Conservation (phyloP, 2,888 invertebrate genomes). For the Marronus borbonicus region DNA sequence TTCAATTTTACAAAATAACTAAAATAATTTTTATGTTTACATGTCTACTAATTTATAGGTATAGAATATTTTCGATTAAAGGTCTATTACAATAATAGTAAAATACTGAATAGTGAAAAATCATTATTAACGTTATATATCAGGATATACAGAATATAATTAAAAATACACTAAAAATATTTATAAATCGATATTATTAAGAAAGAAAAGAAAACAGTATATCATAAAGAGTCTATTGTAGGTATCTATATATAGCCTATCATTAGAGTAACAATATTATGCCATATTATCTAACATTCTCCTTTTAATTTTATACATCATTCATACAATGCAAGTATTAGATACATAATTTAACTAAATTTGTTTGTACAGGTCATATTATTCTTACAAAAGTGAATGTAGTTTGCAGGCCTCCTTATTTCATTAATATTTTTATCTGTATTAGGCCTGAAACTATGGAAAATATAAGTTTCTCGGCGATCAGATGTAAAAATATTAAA, state of each 20-base stretch:
- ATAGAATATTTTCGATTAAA: conserved; percentile 40
- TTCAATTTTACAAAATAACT: conserved; percentile 58
- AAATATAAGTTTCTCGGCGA: conserved; percentile 34
- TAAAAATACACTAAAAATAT: conserved; percentile 15
- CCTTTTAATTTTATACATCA: conserved; percentile 46
- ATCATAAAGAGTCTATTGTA: conserved; percentile 38
- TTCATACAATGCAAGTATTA: conserved; percentile 39
- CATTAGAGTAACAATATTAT: conserved; percentile 43
- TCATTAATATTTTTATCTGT: conserved; percentile 25
- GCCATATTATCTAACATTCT: conserved; percentile 49
- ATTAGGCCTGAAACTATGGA: conserved; percentile 48
- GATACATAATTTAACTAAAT: conserved; percentile 49
- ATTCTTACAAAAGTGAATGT: conserved; percentile 51
- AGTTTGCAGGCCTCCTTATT: conserved; percentile 51
- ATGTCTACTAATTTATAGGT: conserved; percentile 44
- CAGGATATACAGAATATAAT: conserved; percentile 42
- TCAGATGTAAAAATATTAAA: conserved; percentile 21
- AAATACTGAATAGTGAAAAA: conserved; percentile 50
- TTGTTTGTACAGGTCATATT: conserved; percentile 33
- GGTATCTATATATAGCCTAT: conserved; percentile 35
- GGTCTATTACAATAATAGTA: conserved; percentile 49
- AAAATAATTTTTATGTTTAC: conserved; percentile 49
- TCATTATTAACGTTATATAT: conserved; percentile 44
- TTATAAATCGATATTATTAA: conserved; percentile 13
- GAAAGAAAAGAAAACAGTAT: conserved; percentile 31